A percentile compares a stretch with the other conserved stretches of the same genome.
Conservation (phyloP, 2,888 invertebrate species). For the Timema cristinae region DNA sequence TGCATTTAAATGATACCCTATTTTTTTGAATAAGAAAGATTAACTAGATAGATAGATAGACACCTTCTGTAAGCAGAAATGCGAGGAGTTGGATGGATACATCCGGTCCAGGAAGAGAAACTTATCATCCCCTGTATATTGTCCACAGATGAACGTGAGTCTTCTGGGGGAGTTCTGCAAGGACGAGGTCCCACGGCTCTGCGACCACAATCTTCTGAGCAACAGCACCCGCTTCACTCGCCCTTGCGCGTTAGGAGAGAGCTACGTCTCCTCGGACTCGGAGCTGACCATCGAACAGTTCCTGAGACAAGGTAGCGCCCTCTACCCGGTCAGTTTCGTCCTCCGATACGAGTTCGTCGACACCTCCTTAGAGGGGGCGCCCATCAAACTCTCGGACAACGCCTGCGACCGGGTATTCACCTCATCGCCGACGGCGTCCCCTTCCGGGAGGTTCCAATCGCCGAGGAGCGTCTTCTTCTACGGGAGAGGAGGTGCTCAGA, state of each 20-base stretch:
- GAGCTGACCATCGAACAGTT: constrained; percentile 73
- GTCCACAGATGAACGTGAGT: constrained; percentile 45
- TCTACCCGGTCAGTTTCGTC: constrained; percentile 72
- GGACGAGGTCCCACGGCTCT: constrained; percentile 68
- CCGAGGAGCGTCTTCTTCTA: constrained; percentile 78
- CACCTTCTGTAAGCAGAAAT: no score
- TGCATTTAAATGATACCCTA: no score
- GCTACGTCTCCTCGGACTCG: constrained; percentile 72
- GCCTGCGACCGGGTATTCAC: constrained; percentile 57
- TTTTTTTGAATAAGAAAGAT: no score
- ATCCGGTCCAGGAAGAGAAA: no score
- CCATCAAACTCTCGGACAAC: constrained; percentile 54
- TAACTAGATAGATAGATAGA: no score
- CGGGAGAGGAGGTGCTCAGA: constrained; percentile 73
- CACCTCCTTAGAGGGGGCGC: constrained; percentile 62
- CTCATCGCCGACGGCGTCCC: constrained; percentile 45
- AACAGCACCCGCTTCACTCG: constrained; percentile 68
- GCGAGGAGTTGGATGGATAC: no score
- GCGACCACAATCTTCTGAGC: constrained; percentile 68
- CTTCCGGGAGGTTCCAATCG: constrained; percentile 62
- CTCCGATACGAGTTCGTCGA: constrained; percentile 82
- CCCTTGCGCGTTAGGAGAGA: constrained; percentile 65
- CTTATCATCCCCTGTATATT: no score
- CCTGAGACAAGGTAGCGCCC: constrained; percentile 70
- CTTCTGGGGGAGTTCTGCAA: constrained; percentile 73